Conservation (phyloP, 1,140 invertebrate species). For the Fopius arisanus region DNA sequence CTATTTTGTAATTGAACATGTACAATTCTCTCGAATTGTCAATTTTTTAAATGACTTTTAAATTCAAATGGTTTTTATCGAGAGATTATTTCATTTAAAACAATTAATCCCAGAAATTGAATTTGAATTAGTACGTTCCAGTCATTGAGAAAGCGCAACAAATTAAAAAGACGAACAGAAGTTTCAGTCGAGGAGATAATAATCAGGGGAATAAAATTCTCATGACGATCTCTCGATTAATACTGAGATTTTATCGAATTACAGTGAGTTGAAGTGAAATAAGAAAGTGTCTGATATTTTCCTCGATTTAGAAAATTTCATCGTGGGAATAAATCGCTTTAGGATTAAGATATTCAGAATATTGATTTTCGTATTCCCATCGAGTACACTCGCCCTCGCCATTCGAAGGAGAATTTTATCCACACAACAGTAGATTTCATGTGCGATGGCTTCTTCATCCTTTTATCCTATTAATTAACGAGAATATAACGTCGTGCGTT, state of each 20-base stretch:
- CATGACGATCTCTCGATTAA: constrained; percentile 3
- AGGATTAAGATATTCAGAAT: background rate
- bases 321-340: background rate
- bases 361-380: no score
- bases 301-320: background rate
- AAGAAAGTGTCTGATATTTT: background rate
- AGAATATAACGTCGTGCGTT: background rate
- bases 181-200: no score
- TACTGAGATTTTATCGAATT: constrained; percentile 3
- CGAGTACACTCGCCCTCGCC: background rate
- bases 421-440: background rate
- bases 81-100: no score
- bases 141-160: no score
- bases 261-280: background rate
- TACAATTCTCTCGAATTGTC: no score
- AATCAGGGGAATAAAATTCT: no score
- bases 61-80: no score
- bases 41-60: no score
- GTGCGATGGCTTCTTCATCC: background rate
- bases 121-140: no score
- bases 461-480: background rate
- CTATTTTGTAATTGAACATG: no score
- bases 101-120: no score
- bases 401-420: background rate
- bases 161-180: no score